Percentiles rank a stretch among this genome's conserved stretches.
phyloP scores from a whole-genome alignment of 2,888 invertebrate species.

The Cheilosia soror region DNA sequence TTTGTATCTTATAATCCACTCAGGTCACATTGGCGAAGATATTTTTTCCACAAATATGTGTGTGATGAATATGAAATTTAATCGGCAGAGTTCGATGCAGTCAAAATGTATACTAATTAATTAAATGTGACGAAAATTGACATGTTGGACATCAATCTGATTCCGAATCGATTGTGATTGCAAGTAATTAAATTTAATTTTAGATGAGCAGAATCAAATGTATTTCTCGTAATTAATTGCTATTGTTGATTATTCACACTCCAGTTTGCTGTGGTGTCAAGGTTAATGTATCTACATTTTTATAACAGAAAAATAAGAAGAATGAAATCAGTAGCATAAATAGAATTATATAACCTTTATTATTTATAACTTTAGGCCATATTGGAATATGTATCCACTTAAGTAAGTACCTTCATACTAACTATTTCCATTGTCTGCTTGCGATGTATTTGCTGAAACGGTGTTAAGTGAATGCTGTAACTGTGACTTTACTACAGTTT shows the following conservation, averaged over 20 bases:
- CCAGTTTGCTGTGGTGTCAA: conserved; percentile 3
- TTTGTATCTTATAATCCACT: too few relatives aligned
- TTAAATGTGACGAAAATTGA: conserved; percentile 22
- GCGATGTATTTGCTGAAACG: too few relatives aligned
- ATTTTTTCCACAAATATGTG: not conserved
- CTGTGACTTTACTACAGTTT: too few relatives aligned
- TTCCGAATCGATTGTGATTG: not conserved
- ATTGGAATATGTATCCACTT: too few relatives aligned
- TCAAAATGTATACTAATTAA: conserved; percentile 10
- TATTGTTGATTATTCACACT: conserved; percentile 36
- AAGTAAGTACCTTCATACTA: too few relatives aligned
- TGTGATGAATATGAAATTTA: conserved; percentile 10
- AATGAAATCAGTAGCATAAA: not conserved
- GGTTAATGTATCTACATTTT: conserved; percentile 10
- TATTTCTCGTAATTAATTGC: not conserved
- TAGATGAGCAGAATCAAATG: not conserved
- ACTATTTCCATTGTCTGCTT: too few relatives aligned
- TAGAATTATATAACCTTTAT: too few relatives aligned
- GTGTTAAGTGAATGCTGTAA: too few relatives aligned
- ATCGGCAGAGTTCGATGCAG: conserved; percentile 16
- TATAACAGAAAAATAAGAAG: not conserved
- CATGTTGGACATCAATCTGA: conserved; percentile 25
- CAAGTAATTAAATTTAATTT: conserved; percentile 9
- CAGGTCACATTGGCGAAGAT: not conserved
- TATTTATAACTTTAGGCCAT: too few relatives aligned